These are phyloP conservation scores for Glaucomys volans DNA, from an alignment of 2,113 vertebrate species.

Conservation along the genomic window DNA sequence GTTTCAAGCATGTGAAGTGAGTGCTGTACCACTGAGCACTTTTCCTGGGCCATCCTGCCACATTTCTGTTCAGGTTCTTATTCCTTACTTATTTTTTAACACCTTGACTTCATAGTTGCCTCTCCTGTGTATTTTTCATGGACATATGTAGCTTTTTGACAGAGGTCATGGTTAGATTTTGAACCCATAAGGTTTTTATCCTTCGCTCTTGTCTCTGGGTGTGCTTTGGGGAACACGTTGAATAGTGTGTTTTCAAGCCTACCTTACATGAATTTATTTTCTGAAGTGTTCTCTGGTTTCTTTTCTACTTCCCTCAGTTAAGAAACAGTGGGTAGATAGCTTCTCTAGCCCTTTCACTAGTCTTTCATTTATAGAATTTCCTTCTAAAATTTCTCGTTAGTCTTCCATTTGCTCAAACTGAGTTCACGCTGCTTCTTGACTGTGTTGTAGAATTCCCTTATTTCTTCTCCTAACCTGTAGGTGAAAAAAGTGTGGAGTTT, in stretches of 20 bases:
- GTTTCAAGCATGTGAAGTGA: too few species aligned
- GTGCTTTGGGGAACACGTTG: rapidly evolving
- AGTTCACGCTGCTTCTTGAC: neutral
- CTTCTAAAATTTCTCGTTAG: neutral
- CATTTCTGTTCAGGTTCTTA: neutral
- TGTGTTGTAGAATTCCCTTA: neutral
- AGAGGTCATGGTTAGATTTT: neutral
- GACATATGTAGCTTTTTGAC: neutral
- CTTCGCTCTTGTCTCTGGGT: neutral
- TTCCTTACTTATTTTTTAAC: neutral
- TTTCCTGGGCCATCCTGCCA: too few species aligned
- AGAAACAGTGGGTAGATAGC: neutral
- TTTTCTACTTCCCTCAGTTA: neutral
- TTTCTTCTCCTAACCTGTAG: neutral
- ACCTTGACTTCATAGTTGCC: neutral
- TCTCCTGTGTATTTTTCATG: neutral
- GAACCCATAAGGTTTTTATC: neutral
- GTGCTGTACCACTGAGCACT: too few species aligned
- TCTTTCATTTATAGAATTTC: neutral
- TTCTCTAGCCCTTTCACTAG: neutral
- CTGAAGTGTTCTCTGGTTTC: neutral
- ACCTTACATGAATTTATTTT: neutral
- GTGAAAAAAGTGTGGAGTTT: neutral
- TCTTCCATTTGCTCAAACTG: neutral
- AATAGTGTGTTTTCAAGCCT: neutral